Evolutionary conservation across 1,140 invertebrate species (phyloP).

Genomic region (Scaptodrosophila lebanonensis): DNA sequence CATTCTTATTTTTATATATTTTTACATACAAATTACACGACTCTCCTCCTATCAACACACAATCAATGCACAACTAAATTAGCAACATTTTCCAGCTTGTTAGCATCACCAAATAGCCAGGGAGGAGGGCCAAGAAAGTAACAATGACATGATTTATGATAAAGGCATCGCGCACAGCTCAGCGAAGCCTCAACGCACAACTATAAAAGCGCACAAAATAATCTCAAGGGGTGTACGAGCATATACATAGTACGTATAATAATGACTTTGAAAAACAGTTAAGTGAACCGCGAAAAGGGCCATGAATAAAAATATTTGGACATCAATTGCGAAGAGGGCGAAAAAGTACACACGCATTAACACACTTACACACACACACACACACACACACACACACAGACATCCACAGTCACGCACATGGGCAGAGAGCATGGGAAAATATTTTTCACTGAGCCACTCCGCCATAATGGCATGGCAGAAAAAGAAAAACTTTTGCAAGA

Average conservation of each 20-base stretch:
- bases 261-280: slow-evolving; percentile 61
- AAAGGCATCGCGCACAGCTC: slow-evolving; percentile 58
- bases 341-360: too few species aligned
- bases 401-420: background rate
- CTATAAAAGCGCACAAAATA: too few species aligned
- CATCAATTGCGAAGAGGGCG: slow-evolving; percentile 47
- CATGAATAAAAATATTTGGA: slow-evolving; percentile 74
- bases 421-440: slow-evolving; percentile 45
- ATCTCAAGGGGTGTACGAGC: slow-evolving; percentile 35
- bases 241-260: too few species aligned
- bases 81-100: slow-evolving; percentile 70
- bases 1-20: slow-evolving; percentile 29
- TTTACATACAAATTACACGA: slow-evolving; percentile 26
- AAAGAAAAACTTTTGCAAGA: slow-evolving; percentile 1
- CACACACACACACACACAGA: slow-evolving; percentile 25
- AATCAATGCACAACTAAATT: slow-evolving; percentile 45
- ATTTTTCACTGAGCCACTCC: slow-evolving; percentile 24
- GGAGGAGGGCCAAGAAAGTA: slow-evolving; percentile 14
- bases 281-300: slow-evolving; percentile 73
- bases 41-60: slow-evolving; percentile 15
- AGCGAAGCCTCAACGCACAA: background rate
- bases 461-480: slow-evolving; percentile 3
- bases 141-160: slow-evolving; percentile 71
- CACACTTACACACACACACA: slow-evolving; percentile 21
- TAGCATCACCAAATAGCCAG: slow-evolving; percentile 14